Evolutionary conservation across 2,113 vertebrate species (phyloP), one percentile per base, ranked within the genome.

Genomic region (Seriola dumerili): DNA sequence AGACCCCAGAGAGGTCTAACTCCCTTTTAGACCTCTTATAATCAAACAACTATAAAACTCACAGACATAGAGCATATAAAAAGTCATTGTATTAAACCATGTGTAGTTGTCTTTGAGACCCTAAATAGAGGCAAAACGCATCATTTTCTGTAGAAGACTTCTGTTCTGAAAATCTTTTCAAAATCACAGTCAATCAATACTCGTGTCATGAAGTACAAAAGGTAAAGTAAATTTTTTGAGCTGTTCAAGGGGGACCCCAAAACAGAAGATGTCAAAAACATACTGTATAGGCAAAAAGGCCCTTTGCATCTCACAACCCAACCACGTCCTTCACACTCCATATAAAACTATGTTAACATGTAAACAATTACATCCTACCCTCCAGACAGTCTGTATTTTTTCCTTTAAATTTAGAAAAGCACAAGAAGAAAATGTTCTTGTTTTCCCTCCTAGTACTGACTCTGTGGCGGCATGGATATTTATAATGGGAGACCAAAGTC

Each of bases 341-440:
- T 29, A 80, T n/a, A 73, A 78, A 81, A 65, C 52, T 46, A 52
- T 72, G 46, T 81, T 82, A 73, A 52, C 78, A 90, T 81, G 84
- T 87, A 92, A 89, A 91, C 83, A 90, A 72, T 74, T 61, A 66
- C 57, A 67, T 82, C 81, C 88, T 88, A 12, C 64, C 55, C 78
- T 80, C 67, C 77, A 84, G 89, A 90, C 83, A 68, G 72, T 54
- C 9, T 38, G 85, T 81, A 59, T 81, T 78, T 80, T 83, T 50
- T 58, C 72, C 78, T 90, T 86, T 91, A 93, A 77, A 88, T 94
- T 93, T 93, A 91, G 91, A 84, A 86, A 86, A 94, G 88, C 63
- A 83, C 70, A 71, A 88, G 81, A 91, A 90, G 84, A 92, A 89
- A 93, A 93, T 91, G 91, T 93, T 90, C 85, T 84, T 92, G 88